phyloP scores from a whole-genome alignment of 1,140 invertebrate species.

The Nomia melanderi region DNA sequence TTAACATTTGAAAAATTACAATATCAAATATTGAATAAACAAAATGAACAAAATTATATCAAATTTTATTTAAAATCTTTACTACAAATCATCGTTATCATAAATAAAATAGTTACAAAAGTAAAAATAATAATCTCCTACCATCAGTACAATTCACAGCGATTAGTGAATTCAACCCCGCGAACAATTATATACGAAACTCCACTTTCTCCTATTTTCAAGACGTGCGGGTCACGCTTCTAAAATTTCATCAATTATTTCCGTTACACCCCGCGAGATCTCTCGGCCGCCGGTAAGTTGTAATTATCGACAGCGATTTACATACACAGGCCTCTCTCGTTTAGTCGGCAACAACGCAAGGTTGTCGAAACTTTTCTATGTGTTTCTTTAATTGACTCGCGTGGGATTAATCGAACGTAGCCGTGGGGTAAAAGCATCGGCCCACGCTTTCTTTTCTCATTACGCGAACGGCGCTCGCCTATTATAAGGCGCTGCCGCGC shows the following conservation, averaged over 20 bases:
- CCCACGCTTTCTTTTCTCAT: constrained; percentile 45
- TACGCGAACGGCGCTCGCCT: constrained; percentile 2
- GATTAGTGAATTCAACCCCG: too few relatives aligned
- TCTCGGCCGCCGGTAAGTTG: neutral
- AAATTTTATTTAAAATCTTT: too few relatives aligned
- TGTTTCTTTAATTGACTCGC: constrained; percentile 42
- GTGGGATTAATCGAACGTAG: constrained; percentile 40
- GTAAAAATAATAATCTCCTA: too few relatives aligned
- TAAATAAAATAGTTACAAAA: too few relatives aligned
- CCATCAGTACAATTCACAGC: too few relatives aligned
- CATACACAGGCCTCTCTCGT: neutral
- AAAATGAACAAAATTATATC: too few relatives aligned
- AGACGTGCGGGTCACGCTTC: too few relatives aligned
- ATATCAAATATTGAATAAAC: too few relatives aligned
- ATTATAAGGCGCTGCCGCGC: neutral
- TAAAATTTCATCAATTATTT: neutral
- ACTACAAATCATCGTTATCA: too few relatives aligned
- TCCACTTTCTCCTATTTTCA: too few relatives aligned
- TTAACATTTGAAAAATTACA: too few relatives aligned
- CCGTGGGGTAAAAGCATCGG: constrained; percentile 13
- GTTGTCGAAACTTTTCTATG: constrained; percentile 34
- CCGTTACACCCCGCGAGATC: neutral
- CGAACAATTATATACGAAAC: too few relatives aligned
- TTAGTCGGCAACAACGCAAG: constrained; percentile 3
- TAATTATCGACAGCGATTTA: neutral